Conservation (phyloP, 2,888 invertebrate species). For the Eupithecia exiguata region DNA sequence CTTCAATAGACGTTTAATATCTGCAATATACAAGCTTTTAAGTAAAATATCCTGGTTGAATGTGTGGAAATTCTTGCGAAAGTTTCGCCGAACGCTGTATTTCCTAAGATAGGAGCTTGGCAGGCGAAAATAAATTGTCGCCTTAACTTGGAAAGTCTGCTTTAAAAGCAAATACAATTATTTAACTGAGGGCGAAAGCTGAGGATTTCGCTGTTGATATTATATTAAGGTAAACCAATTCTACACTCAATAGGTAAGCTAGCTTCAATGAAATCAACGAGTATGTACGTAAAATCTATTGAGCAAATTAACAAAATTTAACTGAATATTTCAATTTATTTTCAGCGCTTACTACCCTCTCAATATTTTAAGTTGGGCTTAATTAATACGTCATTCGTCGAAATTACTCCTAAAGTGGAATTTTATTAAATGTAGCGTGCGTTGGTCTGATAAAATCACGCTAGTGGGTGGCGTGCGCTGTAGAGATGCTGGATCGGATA, state of each 20-base stretch:
- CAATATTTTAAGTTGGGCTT: constrained; percentile 68
- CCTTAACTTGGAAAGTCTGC: constrained; percentile 35
- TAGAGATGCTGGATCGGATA: constrained; percentile 46
- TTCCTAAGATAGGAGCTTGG: constrained; percentile 47
- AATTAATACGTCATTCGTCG: constrained; percentile 74
- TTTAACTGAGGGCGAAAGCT: constrained; percentile 20
- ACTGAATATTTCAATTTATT: constrained; percentile 14
- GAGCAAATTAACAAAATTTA: background rate
- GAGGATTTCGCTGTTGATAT: background rate
- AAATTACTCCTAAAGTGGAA: constrained; percentile 64
- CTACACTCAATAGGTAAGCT: background rate
- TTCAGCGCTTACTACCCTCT: constrained; percentile 47
- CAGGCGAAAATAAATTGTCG: constrained; percentile 49
- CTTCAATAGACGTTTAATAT: constrained; percentile 4
- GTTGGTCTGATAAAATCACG: constrained; percentile 75
- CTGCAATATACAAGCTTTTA: constrained; percentile 19
- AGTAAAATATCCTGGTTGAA: constrained; percentile 29
- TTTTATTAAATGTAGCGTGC: constrained; percentile 74
- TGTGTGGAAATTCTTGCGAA: constrained; percentile 32
- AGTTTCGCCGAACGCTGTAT: constrained; percentile 41
- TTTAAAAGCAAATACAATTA: constrained; percentile 43
- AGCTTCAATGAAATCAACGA: background rate
- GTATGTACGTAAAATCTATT: background rate
- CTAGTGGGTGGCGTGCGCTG: constrained; percentile 50
- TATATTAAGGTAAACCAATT: background rate